phyloP scores from a whole-genome alignment of 1,140 invertebrate species.

The Diachasmimorpha longicaudata region DNA sequence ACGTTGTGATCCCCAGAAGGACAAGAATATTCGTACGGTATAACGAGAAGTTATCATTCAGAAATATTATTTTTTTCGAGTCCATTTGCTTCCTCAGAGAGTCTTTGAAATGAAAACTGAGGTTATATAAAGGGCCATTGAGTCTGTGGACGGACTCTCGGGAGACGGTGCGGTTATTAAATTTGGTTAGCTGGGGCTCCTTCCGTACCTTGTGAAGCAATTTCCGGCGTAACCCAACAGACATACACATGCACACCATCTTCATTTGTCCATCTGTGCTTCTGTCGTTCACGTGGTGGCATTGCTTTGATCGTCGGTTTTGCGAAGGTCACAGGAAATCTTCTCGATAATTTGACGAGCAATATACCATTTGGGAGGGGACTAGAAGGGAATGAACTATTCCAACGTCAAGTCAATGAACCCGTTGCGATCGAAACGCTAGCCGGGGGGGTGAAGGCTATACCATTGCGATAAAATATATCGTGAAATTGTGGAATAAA shows the following conservation, averaged over 20 bases:
- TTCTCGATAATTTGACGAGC: not conserved
- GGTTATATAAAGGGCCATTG: slow-evolving; percentile 2
- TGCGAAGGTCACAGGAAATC: not conserved
- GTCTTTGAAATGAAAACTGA: slow-evolving; percentile 3
- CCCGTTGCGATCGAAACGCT: not conserved
- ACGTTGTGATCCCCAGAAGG: too few species aligned
- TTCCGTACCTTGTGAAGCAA: not conserved
- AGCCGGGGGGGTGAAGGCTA: not conserved
- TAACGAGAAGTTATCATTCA: too few species aligned
- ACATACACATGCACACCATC: not conserved
- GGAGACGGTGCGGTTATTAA: not conserved
- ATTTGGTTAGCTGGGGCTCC: not conserved
- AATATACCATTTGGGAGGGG: not conserved
- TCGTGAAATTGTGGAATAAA: too few species aligned
- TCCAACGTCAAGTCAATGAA: not conserved
- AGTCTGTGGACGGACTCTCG: not conserved
- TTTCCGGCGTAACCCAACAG: not conserved
- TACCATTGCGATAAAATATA: too few species aligned
- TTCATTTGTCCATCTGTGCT: not conserved
- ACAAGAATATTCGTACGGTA: too few species aligned
- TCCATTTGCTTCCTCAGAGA: not conserved
- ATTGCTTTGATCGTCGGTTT: not conserved
- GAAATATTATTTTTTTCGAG: not conserved
- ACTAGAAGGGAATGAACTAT: not conserved
- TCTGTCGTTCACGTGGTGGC: not conserved